These are phyloP conservation scores for Drosophila nr. perissopoda DNA, from an alignment of 2,888 invertebrate species.

Conservation along the genomic window DNA sequence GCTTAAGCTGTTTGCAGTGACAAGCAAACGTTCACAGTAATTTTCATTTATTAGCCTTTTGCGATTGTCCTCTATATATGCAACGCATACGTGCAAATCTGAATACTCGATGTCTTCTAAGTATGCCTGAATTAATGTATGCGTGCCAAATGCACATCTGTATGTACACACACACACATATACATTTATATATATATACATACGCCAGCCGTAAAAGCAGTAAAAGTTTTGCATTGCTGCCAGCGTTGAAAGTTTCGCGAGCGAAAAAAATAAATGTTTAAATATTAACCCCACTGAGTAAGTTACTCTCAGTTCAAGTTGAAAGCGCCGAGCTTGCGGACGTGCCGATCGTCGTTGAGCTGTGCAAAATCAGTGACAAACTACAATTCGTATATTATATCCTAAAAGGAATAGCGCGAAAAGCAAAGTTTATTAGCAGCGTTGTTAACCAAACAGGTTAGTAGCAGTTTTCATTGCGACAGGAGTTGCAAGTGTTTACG, in stretches of 20 bases:
- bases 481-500: constrained; percentile 56
- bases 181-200: neutral
- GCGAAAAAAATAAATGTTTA: constrained; percentile 62
- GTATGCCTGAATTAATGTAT: constrained; percentile 5
- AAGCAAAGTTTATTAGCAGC: constrained; percentile 36
- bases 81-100: constrained; percentile 25
- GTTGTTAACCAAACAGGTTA: constrained; percentile 50
- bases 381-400: constrained; percentile 13
- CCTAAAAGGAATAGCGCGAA: constrained; percentile 31
- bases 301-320: constrained; percentile 71
- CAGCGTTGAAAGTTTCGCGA: constrained; percentile 17
- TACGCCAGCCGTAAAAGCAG: constrained; percentile 16
- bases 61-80: neutral
- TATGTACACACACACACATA: neutral
- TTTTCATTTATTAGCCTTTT: constrained; percentile 24
- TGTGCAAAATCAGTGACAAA: constrained; percentile 10
- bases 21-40: neutral
- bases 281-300: constrained; percentile 52
- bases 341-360: constrained; percentile 39
- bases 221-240: constrained; percentile 51
- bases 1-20: constrained; percentile 17
- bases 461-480: constrained; percentile 36
- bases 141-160: neutral
- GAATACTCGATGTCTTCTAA: constrained; percentile 6
- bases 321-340: constrained; percentile 64